Conservation (phyloP, 1,140 invertebrate species). For the Macrobrachium nipponense region DNA sequence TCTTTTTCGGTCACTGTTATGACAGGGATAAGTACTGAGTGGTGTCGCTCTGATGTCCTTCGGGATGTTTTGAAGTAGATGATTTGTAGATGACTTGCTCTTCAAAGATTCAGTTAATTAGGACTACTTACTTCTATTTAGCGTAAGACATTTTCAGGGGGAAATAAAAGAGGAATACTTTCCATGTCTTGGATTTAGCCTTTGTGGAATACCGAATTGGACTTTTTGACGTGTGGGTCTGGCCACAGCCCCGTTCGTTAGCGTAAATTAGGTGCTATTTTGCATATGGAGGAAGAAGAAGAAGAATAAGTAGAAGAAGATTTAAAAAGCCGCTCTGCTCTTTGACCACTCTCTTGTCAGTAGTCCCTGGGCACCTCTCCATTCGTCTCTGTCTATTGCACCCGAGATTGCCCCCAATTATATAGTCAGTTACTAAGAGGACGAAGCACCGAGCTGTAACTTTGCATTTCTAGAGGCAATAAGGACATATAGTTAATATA, state of each 20-base stretch:
- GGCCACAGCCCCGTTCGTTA: not conserved
- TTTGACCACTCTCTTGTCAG: not conserved
- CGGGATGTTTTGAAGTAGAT: no score
- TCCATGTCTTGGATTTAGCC: no score
- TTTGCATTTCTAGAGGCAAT: conserved; percentile 64
- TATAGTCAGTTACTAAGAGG: conserved; percentile 56
- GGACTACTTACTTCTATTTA: no score
- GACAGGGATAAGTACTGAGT: no score
- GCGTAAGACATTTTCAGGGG: no score
- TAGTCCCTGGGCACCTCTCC: conserved; percentile 14
- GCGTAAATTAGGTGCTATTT: conserved; percentile 39
- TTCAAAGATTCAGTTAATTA: no score
- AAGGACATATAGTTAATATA: conserved; percentile 64
- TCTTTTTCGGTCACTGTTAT: no score
- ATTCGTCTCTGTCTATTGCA: conserved; percentile 41
- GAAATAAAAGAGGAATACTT: no score
- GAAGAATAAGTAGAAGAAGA: no score
- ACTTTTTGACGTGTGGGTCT: not conserved
- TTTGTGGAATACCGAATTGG: not conserved
- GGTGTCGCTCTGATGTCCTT: no score
- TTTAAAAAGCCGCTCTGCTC: no score
- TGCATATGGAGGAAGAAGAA: not conserved
- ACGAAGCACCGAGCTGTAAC: conserved; percentile 55
- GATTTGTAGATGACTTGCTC: no score
- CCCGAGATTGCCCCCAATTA: conserved; percentile 48